phyloP scores from a whole-genome alignment of 2,113 vertebrate genomes.

The Saimiri boliviensis region DNA sequence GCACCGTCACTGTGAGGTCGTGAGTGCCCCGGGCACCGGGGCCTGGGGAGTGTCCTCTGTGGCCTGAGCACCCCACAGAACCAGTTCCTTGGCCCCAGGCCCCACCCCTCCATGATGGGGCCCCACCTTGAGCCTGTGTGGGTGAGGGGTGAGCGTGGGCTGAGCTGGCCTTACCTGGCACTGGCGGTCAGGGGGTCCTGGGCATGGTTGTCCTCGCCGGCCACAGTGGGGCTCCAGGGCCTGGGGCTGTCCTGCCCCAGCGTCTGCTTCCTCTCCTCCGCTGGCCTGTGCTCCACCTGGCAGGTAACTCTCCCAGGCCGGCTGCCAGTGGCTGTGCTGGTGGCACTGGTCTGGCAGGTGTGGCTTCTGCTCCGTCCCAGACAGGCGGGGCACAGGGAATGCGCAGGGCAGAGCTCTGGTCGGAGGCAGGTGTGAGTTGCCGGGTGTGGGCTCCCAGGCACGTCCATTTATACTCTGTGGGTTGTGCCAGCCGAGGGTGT shows the following conservation, averaged over 20 bases:
- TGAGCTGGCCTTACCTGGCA: conserved; percentile 41
- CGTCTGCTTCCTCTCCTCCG: not conserved
- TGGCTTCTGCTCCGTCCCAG: not conserved
- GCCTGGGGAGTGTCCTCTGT: not conserved
- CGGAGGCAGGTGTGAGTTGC: not conserved
- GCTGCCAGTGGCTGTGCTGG: not conserved
- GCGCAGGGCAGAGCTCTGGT: no score
- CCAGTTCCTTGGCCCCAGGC: not conserved
- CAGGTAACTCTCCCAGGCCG: not conserved
- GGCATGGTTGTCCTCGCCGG: not conserved
- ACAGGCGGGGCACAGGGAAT: not conserved
- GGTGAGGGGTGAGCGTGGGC: not conserved
- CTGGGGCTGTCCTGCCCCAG: not conserved
- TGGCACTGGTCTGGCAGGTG: not conserved
- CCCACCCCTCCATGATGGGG: not conserved
- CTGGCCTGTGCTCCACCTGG: not conserved
- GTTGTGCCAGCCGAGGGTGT: not conserved
- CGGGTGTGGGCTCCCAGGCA: not conserved
- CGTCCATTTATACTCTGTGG: conserved; percentile 53
- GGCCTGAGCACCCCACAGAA: not conserved
- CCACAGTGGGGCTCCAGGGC: not conserved
- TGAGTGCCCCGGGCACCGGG: not conserved
- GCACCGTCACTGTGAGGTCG: not conserved
- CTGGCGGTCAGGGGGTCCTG: not conserved
- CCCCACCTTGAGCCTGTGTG: not conserved